Conservation (phyloP, 2,113 vertebrate genomes). For the western clawed frog (Xenopus tropicalis) region DNA sequence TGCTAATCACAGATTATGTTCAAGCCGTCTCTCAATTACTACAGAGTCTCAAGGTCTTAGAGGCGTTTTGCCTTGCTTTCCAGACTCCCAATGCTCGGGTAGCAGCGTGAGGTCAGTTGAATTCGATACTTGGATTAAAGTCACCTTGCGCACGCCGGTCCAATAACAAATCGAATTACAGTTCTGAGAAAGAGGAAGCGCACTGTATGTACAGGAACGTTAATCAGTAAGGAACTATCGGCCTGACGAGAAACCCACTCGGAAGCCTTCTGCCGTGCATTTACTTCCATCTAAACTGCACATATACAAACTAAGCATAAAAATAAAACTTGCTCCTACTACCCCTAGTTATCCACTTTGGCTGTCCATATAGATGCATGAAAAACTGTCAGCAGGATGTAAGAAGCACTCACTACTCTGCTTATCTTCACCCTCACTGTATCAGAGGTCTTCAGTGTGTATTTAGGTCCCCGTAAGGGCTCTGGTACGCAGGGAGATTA, state of each 20-base stretch:
- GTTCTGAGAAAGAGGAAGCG: neutral
- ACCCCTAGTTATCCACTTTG: too few species aligned
- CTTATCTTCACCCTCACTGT: too few species aligned
- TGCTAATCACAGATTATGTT: neutral
- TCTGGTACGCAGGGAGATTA: too few species aligned
- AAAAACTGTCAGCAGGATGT: too few species aligned
- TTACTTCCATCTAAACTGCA: too few species aligned
- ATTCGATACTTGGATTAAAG: neutral
- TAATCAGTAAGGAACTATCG: neutral
- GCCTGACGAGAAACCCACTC: neutral
- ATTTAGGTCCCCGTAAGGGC: too few species aligned
- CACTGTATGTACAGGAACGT: neutral
- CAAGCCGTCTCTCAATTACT: neutral
- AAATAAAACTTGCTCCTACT: too few species aligned
- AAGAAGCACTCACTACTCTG: too few species aligned
- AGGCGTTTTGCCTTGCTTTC: neutral
- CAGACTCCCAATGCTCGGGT: neutral
- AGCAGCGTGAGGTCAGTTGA: neutral
- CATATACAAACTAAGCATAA: too few species aligned
- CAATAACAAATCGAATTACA: conserved; percentile 2
- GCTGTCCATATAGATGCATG: too few species aligned
- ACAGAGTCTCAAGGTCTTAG: neutral
- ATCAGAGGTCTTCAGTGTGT: too few species aligned
- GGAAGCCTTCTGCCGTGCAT: too few species aligned
- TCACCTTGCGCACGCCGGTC: neutral